Conservation (phyloP, 1,140 invertebrate species). For the Belonocnema kinseyi region DNA sequence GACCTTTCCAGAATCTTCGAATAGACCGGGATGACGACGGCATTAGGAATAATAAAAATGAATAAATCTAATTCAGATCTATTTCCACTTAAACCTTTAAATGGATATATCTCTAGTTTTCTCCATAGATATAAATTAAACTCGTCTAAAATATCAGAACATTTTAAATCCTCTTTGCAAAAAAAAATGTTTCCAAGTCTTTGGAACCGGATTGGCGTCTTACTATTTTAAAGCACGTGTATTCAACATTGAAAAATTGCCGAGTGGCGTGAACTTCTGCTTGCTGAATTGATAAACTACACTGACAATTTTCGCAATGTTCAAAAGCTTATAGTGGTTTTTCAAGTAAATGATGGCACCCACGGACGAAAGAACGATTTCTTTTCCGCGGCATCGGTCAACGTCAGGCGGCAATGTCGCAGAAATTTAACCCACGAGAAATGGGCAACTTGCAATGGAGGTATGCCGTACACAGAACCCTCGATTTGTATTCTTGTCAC, state of each 20-base stretch:
- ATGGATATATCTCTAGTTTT: not conserved
- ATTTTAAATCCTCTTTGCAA: too few species aligned
- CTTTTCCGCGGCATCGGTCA: constrained; percentile 71
- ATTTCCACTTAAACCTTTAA: not conserved
- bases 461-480: constrained; percentile 58
- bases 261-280: not conserved
- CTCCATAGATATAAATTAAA: not conserved
- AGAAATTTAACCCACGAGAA: constrained; percentile 70
- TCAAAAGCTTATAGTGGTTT: constrained; percentile 41
- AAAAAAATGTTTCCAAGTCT: too few species aligned
- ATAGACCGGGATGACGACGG: not conserved
- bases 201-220: too few species aligned
- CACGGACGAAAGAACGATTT: constrained; percentile 60
- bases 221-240: not conserved
- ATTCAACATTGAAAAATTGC: not conserved
- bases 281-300: not conserved
- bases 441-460: constrained; percentile 48
- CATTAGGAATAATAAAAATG: not conserved
- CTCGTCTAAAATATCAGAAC: too few species aligned
- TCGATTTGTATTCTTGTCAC: constrained; percentile 68
- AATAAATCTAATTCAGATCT: not conserved
- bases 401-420: constrained; percentile 67
- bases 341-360: constrained; percentile 60
- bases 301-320: not conserved
- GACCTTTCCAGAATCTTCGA: constrained; percentile 1